These are phyloP conservation scores for Pholis gunnellus DNA, from an alignment of 2,113 vertebrate genomes.

Conservation along the genomic window DNA sequence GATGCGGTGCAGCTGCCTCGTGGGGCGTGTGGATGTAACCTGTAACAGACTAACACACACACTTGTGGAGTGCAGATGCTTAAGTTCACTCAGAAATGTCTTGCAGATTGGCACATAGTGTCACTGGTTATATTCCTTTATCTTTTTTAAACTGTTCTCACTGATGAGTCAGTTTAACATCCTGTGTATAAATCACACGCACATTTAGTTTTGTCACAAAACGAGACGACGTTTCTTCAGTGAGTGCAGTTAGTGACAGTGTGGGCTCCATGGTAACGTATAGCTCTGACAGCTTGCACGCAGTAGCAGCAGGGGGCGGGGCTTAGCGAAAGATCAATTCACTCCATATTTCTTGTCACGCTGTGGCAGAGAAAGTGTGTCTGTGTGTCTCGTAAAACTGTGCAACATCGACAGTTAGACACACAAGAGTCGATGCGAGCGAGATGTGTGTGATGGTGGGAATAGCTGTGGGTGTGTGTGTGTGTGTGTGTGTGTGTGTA, in stretches of 20 bases:
- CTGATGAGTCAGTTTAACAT: no score
- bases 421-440: neutral
- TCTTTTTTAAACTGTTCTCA: no score
- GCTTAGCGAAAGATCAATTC: constrained; percentile 8
- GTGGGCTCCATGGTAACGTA: neutral
- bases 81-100: neutral
- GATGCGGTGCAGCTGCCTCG: constrained; percentile 58
- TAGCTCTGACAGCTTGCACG: neutral
- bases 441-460: neutral
- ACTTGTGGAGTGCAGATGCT: constrained; percentile 21
- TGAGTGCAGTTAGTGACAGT: neutral
- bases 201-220: no score
- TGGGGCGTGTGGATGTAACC: constrained; percentile 14
- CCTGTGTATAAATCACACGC: no score
- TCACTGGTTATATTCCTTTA: neutral
- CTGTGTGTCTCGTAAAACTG: neutral
- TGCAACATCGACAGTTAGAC: neutral
- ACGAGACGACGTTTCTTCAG: no score
- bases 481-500: constrained; percentile 8
- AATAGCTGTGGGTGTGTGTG: neutral
- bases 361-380: neutral
- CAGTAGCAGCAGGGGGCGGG: neutral
- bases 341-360: constrained; percentile 18
- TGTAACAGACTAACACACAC: constrained; percentile 6
- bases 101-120: constrained; percentile 2